phyloP scores from a whole-genome alignment of 2,797 vertebrate genomes.

The Coranthus polyacanthus region DNA sequence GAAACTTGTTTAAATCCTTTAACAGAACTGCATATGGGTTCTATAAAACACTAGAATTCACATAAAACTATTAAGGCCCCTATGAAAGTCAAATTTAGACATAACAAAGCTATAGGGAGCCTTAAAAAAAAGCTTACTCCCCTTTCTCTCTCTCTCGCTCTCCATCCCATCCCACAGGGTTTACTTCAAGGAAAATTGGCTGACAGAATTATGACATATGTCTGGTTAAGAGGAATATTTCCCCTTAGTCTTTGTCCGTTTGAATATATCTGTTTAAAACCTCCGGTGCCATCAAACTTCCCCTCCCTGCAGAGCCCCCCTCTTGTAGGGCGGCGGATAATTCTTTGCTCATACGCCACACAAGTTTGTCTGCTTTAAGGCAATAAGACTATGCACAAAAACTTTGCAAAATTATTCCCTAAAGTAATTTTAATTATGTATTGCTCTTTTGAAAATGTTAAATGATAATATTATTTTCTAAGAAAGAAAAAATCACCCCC shows the following conservation, averaged over 20 bases:
- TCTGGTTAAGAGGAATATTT: conserved; percentile 70
- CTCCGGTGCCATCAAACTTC: conserved; percentile 46
- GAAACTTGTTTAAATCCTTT: conserved; percentile 36
- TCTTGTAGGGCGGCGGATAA: conserved; percentile 34
- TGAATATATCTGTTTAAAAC: conserved; percentile 78
- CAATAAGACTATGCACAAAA: conserved; percentile 39
- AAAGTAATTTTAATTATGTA: conserved; percentile 67
- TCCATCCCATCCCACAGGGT: conserved; percentile 53
- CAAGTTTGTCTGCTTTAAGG: conserved; percentile 39
- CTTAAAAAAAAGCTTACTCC: conserved; percentile 72
- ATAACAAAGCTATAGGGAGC: conserved; percentile 68
- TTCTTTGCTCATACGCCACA: conserved; percentile 36
- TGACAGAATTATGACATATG: conserved; percentile 78
- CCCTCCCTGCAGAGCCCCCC: conserved; percentile 30
- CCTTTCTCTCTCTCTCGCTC: conserved; percentile 25
- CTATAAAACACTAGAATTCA: conserved; percentile 32
- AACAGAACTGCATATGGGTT: neutral
- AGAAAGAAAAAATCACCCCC: conserved; percentile 51
- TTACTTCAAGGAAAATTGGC: conserved; percentile 67
- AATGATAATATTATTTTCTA: conserved; percentile 67
- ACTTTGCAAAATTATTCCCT: conserved; percentile 34
- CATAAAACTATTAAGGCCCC: conserved; percentile 43
- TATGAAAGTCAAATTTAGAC: conserved; percentile 74
- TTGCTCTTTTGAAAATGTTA: conserved; percentile 68
- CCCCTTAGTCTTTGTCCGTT: conserved; percentile 67